A percentile compares a stretch with the other conserved stretches of the same genome.
phyloP scores from a whole-genome alignment of 2,113 vertebrate species.

The Bungarus multicinctus region DNA sequence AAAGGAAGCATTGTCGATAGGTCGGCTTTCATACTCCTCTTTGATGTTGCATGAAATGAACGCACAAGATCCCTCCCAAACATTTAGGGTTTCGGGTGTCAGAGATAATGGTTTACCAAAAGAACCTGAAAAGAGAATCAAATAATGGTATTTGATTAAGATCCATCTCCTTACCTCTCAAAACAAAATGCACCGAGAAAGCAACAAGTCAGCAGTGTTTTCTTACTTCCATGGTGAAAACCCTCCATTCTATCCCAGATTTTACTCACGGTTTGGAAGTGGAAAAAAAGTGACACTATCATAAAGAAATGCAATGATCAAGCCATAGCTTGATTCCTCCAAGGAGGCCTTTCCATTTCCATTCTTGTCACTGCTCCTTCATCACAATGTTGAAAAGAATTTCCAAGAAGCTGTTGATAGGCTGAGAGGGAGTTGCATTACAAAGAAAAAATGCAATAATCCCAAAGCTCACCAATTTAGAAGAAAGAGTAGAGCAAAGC shows the following conservation, averaged over 20 bases:
- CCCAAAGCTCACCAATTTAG: not conserved
- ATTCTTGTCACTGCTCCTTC: not conserved
- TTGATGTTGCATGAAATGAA: not conserved
- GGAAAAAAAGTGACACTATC: not conserved
- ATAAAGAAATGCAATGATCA: not conserved
- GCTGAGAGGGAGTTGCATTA: not conserved
- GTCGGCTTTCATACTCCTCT: rapidly evolving
- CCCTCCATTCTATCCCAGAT: not conserved
- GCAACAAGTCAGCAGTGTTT: not conserved
- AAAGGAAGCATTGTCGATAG: not conserved
- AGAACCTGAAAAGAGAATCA: not conserved
- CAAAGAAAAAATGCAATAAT: not conserved
- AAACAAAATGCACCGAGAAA: not conserved
- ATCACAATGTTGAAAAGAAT: not conserved
- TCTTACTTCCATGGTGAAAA: not conserved
- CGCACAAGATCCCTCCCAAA: slow-evolving; percentile 4
- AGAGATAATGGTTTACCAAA: not conserved
- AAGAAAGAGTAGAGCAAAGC: not conserved
- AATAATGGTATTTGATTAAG: not conserved
- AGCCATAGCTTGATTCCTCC: not conserved
- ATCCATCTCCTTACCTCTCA: not conserved
- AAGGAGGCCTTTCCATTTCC: not conserved
- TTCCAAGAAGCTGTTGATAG: not conserved
- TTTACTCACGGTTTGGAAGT: not conserved
- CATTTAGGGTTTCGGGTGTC: not conserved